Base-by-base conservation (phyloP, 2,113 vertebrate species). In the Mormyrus iriodes region DNA sequence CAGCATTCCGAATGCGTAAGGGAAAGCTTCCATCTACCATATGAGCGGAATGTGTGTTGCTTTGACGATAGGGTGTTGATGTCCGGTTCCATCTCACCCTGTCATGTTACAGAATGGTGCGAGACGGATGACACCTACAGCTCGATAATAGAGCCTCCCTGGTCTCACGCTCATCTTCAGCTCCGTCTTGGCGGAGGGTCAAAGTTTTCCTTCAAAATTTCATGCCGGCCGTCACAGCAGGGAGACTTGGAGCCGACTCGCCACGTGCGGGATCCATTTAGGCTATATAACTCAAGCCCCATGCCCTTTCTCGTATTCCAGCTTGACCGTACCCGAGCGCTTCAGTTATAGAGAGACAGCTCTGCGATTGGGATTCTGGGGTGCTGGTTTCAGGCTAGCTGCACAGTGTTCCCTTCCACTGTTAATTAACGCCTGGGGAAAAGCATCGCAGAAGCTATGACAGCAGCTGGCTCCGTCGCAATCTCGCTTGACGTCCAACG, bases 351-450 rank as follows among this genome's bases (percentile, higher is more conserved):
- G 88, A 86, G 83, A 90, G 91, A 90, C 92, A 88, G 93, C 90
- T 92, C 89, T 90, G 88, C 87, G 91, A 92, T 94, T 93, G 91
- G 93, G 94, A 90, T 90, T 88, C 61, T 89, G 90, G 92, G 89
- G 48, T 5, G 88, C 48, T 39, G 91, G 91, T 90, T 90, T 92
- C 91, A 91, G 90, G 84, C 89, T 91, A 51, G 86, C 91, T 89
- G 89, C 91, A 88, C 91, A 86, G 85, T 88, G 86, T 86, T 92
- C 53, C 73, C 92, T 92, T 39, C 73, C 73, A 79, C 73, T 17
- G 31, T 39, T 79, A 79, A 79, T 79, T 79, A 94, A 94, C 92
- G 91, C 90, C 87, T 51, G 86, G 85, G 89, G 90, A 51, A 61
- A 51, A 89, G 88, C 44, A 84, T 39, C 51, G 83, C 15, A 31